Evolutionary conservation across 2,797 vertebrate species (phyloP), one percentile per base, ranked within the genome.

Genomic region (Cyprinodon diabolis): DNA sequence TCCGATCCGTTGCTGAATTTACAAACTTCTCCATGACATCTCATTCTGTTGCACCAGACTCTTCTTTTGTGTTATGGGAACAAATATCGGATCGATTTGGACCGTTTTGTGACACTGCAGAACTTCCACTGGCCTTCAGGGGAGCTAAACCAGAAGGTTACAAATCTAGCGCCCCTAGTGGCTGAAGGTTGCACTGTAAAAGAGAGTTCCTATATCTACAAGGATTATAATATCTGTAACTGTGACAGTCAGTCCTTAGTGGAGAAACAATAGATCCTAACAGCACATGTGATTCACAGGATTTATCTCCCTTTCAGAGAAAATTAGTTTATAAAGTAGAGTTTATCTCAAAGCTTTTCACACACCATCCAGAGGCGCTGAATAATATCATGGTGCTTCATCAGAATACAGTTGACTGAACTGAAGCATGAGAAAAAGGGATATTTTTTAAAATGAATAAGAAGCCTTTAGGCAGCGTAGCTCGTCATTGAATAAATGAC

Each of bases 361-460:
- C 35, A 40, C 37, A 2, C 21, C 40, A 21, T 4, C 17, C 21
- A 62, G 35, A 40, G 10, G 35, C 12, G 11, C 35, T 40, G 7
- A 17, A 37, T 21, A 5, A 19, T 58, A 40, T 8, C 4, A 11
- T 7, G 17, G 7, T 11, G 52, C 40, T 62, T 63, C 4, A 63
- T 63, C 10, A n/a, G 12, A 63, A 47, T 7, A 8, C 21, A 47
- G 43, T 23, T 45, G 12, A 47, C 13, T 45, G 21, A 65, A 23
- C 6, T 23, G 7, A 23, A 65, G 40, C 19, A 43, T 65, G 62
- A 23, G 62, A 47, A 65, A 63, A 45, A 47, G 12, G 0, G 12
- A 65, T 65, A 45, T 30, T 65, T 65, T 47, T 45, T 11, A 21
- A n/a, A 7, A 65, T 65, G 62, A 65, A 47, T 65, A 47, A 47